Conservation (phyloP, 2,797 vertebrate species). For the Pantherophis vulpinus region DNA sequence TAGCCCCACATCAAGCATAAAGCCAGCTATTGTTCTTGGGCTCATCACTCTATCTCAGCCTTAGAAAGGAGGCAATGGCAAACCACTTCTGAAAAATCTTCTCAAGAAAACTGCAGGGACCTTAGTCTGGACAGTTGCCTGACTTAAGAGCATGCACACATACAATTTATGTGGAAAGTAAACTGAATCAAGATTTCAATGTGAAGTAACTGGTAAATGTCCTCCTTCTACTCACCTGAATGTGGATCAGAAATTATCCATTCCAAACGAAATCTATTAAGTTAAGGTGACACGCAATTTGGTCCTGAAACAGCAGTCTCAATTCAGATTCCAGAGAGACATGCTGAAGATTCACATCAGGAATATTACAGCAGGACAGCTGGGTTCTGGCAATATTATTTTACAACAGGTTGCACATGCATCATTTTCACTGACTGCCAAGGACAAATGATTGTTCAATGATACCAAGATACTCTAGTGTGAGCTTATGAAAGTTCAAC, state of each 20-base stretch:
- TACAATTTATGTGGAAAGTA: background rate
- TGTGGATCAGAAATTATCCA: background rate
- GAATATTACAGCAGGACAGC: background rate
- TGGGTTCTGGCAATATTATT: background rate
- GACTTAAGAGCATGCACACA: background rate
- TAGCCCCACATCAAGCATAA: background rate
- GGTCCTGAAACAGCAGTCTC: background rate
- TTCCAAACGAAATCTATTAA: background rate
- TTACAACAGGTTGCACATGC: background rate
- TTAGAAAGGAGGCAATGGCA: background rate
- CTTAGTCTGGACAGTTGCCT: background rate
- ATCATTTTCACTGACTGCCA: background rate
- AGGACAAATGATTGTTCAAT: background rate
- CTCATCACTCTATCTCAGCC: background rate
- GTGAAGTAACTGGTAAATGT: background rate
- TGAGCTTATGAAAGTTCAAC: background rate
- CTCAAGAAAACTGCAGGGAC: background rate
- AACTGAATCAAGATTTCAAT: background rate
- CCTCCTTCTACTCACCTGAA: background rate
- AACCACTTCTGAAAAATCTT: background rate
- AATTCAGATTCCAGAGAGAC: background rate
- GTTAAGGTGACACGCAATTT: background rate
- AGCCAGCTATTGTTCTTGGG: background rate
- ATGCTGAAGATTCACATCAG: background rate
- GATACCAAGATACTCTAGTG: background rate